A percentile compares a stretch with the other conserved stretches of the same genome.
Evolutionary conservation across 2,797 vertebrate species (phyloP).

Genomic region (Parotocinclus haroldoi): DNA sequence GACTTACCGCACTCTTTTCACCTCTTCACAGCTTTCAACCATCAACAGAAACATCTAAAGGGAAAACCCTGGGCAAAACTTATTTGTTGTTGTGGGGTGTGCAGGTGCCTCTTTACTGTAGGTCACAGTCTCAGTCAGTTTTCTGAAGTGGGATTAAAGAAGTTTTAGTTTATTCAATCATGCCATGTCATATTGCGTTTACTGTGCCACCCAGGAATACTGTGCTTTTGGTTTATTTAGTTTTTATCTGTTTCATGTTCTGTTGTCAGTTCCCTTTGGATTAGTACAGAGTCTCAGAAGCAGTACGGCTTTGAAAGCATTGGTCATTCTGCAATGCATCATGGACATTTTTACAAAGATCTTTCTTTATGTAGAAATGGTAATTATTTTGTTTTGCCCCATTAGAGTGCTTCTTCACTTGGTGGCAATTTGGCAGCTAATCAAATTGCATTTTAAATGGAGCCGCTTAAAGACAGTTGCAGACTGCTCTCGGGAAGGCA

Average conservation of each 20-base stretch:
- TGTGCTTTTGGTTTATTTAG: conserved; percentile 32
- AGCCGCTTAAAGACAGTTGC: conserved; percentile 78
- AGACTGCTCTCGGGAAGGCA: conserved; percentile 71
- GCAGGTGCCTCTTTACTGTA: conserved; percentile 71
- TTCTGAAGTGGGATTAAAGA: conserved; percentile 83
- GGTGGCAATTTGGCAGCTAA: conserved; percentile 84
- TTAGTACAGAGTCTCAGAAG: conserved; percentile 64
- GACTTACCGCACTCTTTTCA: conserved; percentile 77
- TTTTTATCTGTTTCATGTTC: conserved; percentile 45
- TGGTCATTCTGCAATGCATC: conserved; percentile 78
- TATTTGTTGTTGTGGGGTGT: conserved; percentile 73
- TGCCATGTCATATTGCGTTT: conserved; percentile 66
- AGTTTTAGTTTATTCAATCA: conserved; percentile 80
- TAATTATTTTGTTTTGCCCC: conserved; percentile 77
- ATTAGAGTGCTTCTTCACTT: conserved; percentile 74
- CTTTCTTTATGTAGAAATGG: conserved; percentile 79
- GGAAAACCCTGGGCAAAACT: conserved; percentile 73
- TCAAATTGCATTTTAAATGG: conserved; percentile 87
- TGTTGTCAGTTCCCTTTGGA: conserved; percentile 66
- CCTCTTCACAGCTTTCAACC: no score
- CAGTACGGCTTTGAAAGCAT: conserved; percentile 70
- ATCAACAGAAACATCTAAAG: conserved; percentile 79
- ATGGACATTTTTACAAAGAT: conserved; percentile 77
- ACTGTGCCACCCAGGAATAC: conserved; percentile 64
- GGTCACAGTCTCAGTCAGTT: conserved; percentile 71